phyloP scores from a whole-genome alignment of 2,888 invertebrate genomes.

The Hedychridium roseum region DNA sequence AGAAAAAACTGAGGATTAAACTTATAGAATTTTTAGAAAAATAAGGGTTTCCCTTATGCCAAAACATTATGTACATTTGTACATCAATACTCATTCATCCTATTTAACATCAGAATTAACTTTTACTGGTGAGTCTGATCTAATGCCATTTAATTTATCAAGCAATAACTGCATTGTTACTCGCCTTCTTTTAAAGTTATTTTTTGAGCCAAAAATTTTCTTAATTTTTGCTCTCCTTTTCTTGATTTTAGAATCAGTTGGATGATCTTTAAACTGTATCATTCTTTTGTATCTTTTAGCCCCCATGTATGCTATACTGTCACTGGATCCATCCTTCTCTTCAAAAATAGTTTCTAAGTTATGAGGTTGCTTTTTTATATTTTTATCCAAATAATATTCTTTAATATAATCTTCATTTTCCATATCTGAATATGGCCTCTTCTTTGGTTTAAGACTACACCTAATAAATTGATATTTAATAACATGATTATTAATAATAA shows the following conservation, averaged over 20 bases:
- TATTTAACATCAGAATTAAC: constrained; percentile 25
- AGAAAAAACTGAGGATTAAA: constrained; percentile 31
- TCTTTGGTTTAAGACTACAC: constrained; percentile 52
- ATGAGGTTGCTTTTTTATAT: constrained; percentile 66
- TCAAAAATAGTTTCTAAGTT: constrained; percentile 73
- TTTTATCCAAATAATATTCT: constrained; percentile 69
- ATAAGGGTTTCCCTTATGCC: background rate
- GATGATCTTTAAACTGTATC: constrained; percentile 67
- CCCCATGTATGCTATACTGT: constrained; percentile 65
- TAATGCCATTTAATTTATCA: constrained; percentile 66
- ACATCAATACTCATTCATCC: constrained; percentile 1
- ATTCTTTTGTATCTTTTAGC: constrained; percentile 69
- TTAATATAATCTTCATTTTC: constrained; percentile 59
- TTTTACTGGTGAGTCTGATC: constrained; percentile 25
- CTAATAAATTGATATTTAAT: constrained; percentile 28
- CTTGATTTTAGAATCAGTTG: constrained; percentile 66
- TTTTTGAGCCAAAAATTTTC: constrained; percentile 67
- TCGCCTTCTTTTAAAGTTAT: constrained; percentile 66
- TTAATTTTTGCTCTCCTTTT: constrained; percentile 70
- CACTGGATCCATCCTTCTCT: constrained; percentile 65
- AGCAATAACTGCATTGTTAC: constrained; percentile 69
- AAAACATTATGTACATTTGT: constrained; percentile 6
- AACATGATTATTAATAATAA: background rate
- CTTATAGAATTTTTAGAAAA: background rate
- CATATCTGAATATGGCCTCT: constrained; percentile 46